Evolutionary conservation across 2,888 invertebrate species (phyloP).

Genomic region (Helleia helle): DNA sequence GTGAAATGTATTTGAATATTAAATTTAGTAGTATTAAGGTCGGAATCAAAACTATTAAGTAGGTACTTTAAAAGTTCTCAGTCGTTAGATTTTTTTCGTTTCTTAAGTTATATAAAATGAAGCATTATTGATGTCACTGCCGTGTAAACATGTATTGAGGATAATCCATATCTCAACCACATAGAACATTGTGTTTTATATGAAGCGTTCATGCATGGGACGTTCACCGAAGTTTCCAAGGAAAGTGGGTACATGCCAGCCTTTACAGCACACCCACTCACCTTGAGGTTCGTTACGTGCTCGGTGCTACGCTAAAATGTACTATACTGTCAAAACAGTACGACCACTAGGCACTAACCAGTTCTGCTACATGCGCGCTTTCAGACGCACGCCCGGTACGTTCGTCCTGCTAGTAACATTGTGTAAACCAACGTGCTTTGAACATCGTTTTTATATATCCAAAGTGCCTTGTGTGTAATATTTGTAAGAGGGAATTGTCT

Average conservation of each 20-base stretch:
- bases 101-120: too few species aligned
- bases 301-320: slow-evolving; percentile 63
- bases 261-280: slow-evolving; percentile 47
- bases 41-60: too few species aligned
- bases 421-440: background rate
- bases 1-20: too few species aligned
- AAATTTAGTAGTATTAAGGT: too few species aligned
- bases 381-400: slow-evolving; percentile 37
- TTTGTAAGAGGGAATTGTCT: background rate
- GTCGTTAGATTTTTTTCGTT: too few species aligned
- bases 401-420: slow-evolving; percentile 20
- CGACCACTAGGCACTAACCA: slow-evolving; percentile 35
- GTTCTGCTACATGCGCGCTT: slow-evolving; percentile 45
- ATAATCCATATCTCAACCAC: too few species aligned
- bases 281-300: slow-evolving; percentile 57
- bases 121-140: too few species aligned
- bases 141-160: too few species aligned
- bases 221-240: slow-evolving; percentile 9
- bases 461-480: background rate
- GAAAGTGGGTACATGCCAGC: slow-evolving; percentile 19
- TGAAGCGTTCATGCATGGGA: too few species aligned
- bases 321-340: slow-evolving; percentile 69
- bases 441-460: background rate
- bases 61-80: too few species aligned
- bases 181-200: too few species aligned